Evolutionary conservation across 2,797 vertebrate species (phyloP), one percentile per base, ranked within the genome.

Genomic region (Intellagama lesueurii): DNA sequence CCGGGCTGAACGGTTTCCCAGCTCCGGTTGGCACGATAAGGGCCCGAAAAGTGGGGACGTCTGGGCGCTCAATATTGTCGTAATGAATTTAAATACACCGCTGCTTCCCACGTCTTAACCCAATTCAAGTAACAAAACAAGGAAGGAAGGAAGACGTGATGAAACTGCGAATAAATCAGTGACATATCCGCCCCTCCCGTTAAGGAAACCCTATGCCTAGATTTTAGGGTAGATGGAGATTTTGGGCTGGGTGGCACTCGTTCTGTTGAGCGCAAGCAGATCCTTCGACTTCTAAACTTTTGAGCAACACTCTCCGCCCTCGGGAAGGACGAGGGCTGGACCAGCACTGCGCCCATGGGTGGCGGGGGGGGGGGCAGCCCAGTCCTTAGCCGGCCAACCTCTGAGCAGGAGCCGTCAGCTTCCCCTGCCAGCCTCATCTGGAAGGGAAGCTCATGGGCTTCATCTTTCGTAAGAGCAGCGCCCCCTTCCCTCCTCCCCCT

Each of bases 341-440:
- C 49, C 56, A 1, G 17, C 47, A 22, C 72, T 35, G 32, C 7
- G 8, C 52, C 56, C 4, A 5, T 9, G 30, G 78, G 16, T 24
- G 76, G 76, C 1, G 44, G 47, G 4, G 0, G 2, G 28, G 5
- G 66, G 49, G 3, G 1, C n/a, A 7, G 14, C 0, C 1, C 14
- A 22, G 76, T 12, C 17, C 14, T 9, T 1, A 17, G 68, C 32
- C 69, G 12, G 30, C 32, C 9, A 22, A 24, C 49, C 14, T 30
- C 12, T 2, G 69, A 14, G 35, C 30, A 64, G 52, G 87, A 22
- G 1, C 5, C 24, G 70, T 28, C 11, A 7, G 19, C 16, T 12
- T 14, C n/a, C 24, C n/a, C 14, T 2, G 19, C 16, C 69, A 7
- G n/a, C 28, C 8, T 44, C 32, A 35, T 44, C 32, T 19, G 1